Conservation (phyloP, 2,113 vertebrate genomes). For the Solenodon paradoxus region DNA sequence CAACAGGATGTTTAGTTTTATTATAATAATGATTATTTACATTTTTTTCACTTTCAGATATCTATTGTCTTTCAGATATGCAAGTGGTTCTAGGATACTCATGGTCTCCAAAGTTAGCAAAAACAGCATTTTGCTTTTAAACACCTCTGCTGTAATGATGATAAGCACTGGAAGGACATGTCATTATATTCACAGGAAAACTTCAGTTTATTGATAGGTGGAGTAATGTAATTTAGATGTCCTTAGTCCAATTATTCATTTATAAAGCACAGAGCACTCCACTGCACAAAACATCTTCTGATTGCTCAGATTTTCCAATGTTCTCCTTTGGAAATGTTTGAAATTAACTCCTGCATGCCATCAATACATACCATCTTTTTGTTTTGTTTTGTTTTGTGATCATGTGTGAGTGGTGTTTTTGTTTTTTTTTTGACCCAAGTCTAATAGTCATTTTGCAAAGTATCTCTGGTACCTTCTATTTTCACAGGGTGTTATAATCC, state of each 20-base stretch:
- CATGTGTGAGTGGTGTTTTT: too few relatives aligned
- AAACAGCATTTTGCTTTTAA: neutral
- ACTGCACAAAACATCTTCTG: neutral
- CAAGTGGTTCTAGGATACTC: neutral
- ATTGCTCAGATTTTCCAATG: neutral
- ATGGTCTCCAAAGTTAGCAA: neutral
- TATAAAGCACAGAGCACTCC: neutral
- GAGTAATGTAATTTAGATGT: neutral
- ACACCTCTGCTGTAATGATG: neutral
- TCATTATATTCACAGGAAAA: neutral
- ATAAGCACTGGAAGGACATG: neutral
- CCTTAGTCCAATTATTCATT: neutral
- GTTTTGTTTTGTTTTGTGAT: neutral
- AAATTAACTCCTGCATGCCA: neutral
- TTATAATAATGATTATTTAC: neutral
- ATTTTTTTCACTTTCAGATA: neutral
- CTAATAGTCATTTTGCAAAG: neutral
- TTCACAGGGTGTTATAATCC: neutral
- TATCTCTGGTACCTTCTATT: neutral
- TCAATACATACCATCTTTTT: neutral
- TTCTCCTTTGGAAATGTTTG: neutral
- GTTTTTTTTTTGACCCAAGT: neutral
- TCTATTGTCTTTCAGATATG: neutral
- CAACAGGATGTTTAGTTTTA: neutral
- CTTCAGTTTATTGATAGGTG: neutral